These are phyloP conservation scores for Porites lutea DNA, from an alignment of 64 coral and sea anemone genomes.

Conservation along the genomic window DNA sequence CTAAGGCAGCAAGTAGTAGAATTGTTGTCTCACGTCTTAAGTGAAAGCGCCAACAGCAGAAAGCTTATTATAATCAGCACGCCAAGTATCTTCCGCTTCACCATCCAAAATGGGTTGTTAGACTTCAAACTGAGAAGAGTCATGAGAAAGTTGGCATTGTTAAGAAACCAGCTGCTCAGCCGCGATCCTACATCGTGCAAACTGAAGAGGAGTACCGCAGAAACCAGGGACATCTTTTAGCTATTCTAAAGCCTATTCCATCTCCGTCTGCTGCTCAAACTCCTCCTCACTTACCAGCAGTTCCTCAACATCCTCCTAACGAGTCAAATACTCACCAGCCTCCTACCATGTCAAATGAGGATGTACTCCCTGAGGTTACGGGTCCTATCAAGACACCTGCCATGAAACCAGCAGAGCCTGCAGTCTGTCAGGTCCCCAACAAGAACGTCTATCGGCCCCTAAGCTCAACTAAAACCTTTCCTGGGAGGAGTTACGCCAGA, in stretches of 20 bases:
- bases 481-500: neutral
- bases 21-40: neutral
- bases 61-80: neutral
- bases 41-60: neutral
- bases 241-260: neutral
- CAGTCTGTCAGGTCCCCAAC: neutral
- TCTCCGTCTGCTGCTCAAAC: neutral
- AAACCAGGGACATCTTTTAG: neutral
- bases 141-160: constrained; percentile 13
- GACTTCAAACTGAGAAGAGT: neutral
- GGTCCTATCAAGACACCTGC: neutral
- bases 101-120: neutral
- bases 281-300: neutral
- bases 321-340: neutral
- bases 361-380: neutral
- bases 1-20: neutral
- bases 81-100: neutral
- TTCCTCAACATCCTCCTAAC: neutral
- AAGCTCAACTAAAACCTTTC: neutral
- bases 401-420: neutral
- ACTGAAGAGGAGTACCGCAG: neutral
- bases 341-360: neutral
- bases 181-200: neutral
- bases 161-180: neutral
- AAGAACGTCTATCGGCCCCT: neutral